phyloP scores from a whole-genome alignment of 2,113 vertebrate species.

The Nannospalax galili region DNA sequence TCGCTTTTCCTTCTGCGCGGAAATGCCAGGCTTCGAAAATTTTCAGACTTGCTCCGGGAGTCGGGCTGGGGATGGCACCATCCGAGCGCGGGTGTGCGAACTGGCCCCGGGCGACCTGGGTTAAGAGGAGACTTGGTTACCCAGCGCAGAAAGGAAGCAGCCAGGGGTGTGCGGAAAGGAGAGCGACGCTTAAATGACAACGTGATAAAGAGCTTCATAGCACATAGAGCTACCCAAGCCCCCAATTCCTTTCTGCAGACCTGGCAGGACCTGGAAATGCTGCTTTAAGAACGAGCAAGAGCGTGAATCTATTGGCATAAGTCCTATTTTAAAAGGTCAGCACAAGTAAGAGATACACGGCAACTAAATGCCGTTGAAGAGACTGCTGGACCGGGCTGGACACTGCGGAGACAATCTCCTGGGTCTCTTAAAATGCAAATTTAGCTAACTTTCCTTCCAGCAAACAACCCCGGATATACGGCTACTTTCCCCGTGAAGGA shows the following conservation, averaged over 20 bases:
- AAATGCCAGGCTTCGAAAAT: neutral
- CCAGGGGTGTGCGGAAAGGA: neutral
- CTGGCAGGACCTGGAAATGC: slow-evolving; percentile 5
- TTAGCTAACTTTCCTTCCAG: slow-evolving; percentile 9
- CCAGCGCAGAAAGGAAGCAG: neutral
- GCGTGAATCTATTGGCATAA: neutral
- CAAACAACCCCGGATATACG: neutral
- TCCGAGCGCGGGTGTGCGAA: neutral
- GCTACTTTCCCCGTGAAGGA: slow-evolving; percentile 8
- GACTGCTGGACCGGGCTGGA: neutral
- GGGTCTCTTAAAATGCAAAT: neutral
- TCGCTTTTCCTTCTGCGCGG: neutral
- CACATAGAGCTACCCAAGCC: neutral
- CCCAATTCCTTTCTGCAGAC: neutral
- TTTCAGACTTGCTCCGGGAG: neutral
- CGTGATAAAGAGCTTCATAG: slow-evolving; percentile 4
- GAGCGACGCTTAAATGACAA: neutral
- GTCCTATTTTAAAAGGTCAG: neutral
- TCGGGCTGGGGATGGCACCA: neutral
- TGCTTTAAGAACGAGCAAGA: slow-evolving; percentile 38
- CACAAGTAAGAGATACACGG: neutral
- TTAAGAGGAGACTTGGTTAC: neutral
- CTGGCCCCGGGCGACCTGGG: neutral
- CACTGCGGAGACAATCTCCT: neutral
- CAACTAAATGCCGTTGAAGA: neutral